Evolutionary conservation across 2,797 vertebrate genomes (phyloP), one percentile per base, ranked within the genome.

Genomic region (Ptychobarbus kaznakovi): DNA sequence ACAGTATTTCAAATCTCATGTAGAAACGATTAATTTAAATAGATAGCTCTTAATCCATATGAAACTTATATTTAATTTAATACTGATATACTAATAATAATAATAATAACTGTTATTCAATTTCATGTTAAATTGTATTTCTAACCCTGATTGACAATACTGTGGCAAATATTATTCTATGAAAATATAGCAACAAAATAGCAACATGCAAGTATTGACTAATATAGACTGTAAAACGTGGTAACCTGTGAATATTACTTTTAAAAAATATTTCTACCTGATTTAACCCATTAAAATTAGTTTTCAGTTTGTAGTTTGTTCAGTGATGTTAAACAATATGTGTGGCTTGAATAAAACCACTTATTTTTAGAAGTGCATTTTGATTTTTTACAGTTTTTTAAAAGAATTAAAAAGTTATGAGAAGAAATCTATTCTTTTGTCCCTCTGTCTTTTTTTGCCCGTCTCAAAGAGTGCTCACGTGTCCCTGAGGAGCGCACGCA

Each of bases 371-470:
- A n/a, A 22, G 51, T 25, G n/a, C 9, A 66, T 20, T 49, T 22
- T 38, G 4, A 3, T 40, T 72, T 84, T 61, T 70, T 49, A 16
- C 82, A 46, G 61, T 11, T 80, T 32, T 32, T 74, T 40, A 69
- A 22, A 22, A 56, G 53, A 82, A 78, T 65, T 51, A 74, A 40
- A 9, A 63, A 66, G 68, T 80, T 61, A 65, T 65, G 58, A 61
- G 8, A 56, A 85, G n/a, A 89, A 89, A 80, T 87, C 72, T 74
- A 61, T 78, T 86, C 63, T 84, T 92, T 90, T 87, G 92, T 94
- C 92, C 91, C 90, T 92, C 87, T 90, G 90, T 91, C 92, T 90
- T 61, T 78, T 77, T n/a, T 25, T 25, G 53, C 85, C 88, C 84
- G 91, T 93, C 88, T 78, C 84, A 32, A 87, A 89, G 88, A 88